Base-by-base conservation (phyloP, 1,140 invertebrate species). In the Stenopsyche tienmushanensis region DNA sequence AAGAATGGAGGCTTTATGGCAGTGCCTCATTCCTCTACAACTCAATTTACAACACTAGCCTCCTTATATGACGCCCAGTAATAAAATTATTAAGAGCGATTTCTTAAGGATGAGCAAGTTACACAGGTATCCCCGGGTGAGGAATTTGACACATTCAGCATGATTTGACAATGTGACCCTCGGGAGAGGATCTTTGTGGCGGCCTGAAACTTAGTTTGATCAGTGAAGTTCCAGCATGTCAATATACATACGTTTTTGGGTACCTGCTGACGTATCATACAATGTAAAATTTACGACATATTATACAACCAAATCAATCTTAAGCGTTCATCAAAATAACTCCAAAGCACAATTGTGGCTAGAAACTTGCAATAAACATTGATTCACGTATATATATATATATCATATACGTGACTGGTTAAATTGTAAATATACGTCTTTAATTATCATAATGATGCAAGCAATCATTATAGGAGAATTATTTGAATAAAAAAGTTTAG, bases 41-140 rank as follows among this genome's bases (percentile, higher is more conserved):
- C 13, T 47, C 42, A 21, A 25, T 50, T 62, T 25, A 10, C 45
- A 50, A 17, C 59, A 13, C 21, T 50, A 13, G 29, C 29, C 29
- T 13, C 5, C 23, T 50, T 39, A 41, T 64, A 64, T 64, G 62
- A 42, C 59, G 25, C 47, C 17, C 59, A 17, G 62, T 55, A 53
- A 64, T 64, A 64, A 64, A 64, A 64, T 64, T 64, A 64, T 64
- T 64, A 64, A 53, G 49, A 9, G 52, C 50, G 29, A 54, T 64
- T 53, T 41, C 50, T 44, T 58, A 39, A 18, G 21, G 13, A 21
- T 25, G 17, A 47, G 7, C 13, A 34, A 34, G 29, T 34, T 47
- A 47, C 44, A 1, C 26, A 21, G 55, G 17, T 44, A 45, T 25
- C 23, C 54, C 34, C 54, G 34, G 42, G 58, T 62, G 58, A 62